These are phyloP conservation scores for Tadarida brasiliensis DNA, from an alignment of 2,797 vertebrate genomes.

Conservation along the genomic window DNA sequence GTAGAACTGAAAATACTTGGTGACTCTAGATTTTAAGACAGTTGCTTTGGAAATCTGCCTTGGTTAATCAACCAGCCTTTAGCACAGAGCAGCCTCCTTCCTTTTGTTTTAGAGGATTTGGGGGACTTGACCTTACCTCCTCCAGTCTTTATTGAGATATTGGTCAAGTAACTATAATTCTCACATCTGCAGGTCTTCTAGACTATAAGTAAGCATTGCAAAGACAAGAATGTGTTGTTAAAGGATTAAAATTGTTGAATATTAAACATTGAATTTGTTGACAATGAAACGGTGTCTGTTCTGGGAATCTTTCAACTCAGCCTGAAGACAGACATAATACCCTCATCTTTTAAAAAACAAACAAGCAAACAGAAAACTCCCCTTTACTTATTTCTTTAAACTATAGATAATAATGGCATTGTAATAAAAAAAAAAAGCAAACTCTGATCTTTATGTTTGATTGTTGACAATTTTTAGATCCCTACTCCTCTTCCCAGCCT, in stretches of 20 bases:
- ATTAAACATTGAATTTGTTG: background rate
- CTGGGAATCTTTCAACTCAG: background rate
- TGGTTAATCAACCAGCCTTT: background rate
- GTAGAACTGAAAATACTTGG: background rate
- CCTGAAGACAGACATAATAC: background rate
- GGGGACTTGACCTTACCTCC: background rate
- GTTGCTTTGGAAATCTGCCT: background rate
- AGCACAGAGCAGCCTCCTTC: background rate
- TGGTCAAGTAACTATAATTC: background rate
- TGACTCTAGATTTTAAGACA: background rate
- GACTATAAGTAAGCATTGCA: background rate
- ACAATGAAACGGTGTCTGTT: conserved; percentile 23
- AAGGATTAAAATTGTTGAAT: background rate
- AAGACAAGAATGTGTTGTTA: background rate
- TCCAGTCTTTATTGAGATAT: background rate
- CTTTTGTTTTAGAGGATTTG: background rate
- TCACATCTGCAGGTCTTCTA: background rate
- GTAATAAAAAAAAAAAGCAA: background rate
- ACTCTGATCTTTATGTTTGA: background rate
- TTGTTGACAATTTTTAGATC: background rate
- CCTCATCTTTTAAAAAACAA: background rate
- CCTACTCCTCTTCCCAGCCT: background rate
- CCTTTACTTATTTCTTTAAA: background rate
- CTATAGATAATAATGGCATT: background rate
- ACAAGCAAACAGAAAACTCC: background rate